phyloP scores from a whole-genome alignment of 2,888 invertebrate genomes.

The Itoplectis maculator region DNA sequence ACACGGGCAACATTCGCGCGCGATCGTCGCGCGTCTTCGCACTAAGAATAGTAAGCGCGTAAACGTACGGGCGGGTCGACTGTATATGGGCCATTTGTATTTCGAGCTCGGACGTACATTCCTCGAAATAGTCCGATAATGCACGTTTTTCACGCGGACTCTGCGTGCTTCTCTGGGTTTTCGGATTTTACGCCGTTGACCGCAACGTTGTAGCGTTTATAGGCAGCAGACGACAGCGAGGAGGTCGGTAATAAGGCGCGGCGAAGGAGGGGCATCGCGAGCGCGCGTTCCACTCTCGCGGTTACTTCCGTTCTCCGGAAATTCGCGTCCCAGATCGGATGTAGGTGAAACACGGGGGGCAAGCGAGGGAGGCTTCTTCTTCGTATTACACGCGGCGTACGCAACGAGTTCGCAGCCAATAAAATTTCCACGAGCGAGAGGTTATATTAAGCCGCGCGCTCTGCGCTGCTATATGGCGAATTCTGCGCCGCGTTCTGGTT shows the following conservation, averaged over 20 bases:
- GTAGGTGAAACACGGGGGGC: constrained; percentile 26
- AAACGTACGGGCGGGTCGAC: not conserved
- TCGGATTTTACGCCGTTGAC: too few species aligned
- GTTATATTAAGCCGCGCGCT: not conserved
- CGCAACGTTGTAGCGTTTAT: too few species aligned
- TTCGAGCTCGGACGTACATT: not conserved
- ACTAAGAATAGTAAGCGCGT: constrained; percentile 38
- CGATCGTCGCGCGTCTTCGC: constrained; percentile 8
- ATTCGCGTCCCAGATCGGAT: constrained; percentile 45
- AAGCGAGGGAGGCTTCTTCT: not conserved
- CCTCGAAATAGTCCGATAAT: constrained; percentile 41
- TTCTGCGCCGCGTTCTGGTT: constrained; percentile 5
- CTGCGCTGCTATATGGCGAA: not conserved
- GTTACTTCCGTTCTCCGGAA: constrained; percentile 42
- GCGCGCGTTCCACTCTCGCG: constrained; percentile 8
- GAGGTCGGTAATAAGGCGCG: not conserved
- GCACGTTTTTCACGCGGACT: not conserved
- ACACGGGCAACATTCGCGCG: constrained; percentile 14
- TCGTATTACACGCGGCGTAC: constrained; percentile 2
- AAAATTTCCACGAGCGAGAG: constrained; percentile 10
- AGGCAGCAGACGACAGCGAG: not conserved
- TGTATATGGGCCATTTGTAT: not conserved
- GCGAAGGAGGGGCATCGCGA: not conserved
- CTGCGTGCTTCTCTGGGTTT: not conserved
- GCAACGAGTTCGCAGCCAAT: constrained; percentile 3